phyloP scores from a whole-genome alignment of 1,140 invertebrate genomes.

The Sitobion miscanthi region DNA sequence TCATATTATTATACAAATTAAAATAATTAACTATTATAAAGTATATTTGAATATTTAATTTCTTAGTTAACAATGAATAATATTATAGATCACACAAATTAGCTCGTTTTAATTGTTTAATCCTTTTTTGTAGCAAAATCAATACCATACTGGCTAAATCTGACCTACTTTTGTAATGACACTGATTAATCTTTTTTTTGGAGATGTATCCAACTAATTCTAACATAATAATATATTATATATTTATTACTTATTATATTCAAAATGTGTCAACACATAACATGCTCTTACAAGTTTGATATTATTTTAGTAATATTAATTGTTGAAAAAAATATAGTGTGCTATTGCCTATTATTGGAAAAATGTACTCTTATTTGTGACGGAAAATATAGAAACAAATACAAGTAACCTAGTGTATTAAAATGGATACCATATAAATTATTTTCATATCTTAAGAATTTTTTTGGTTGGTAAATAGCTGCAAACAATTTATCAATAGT shows the following conservation, averaged over 20 bases:
- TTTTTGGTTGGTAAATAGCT: not conserved
- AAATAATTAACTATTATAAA: not conserved
- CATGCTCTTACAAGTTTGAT: not conserved
- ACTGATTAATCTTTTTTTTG: not conserved
- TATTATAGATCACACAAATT: not conserved
- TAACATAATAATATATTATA: not conserved
- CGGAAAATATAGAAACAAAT: not conserved
- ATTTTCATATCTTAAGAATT: not conserved
- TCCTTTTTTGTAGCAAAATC: not conserved
- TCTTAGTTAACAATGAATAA: not conserved
- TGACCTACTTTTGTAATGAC: not conserved
- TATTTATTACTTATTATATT: not conserved
- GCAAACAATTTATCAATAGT: not conserved
- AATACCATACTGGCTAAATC: not conserved
- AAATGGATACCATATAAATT: not conserved
- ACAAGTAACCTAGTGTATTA: not conserved
- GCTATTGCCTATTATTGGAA: not conserved
- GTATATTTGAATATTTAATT: not conserved
- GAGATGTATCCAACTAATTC: not conserved
- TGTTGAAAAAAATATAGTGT: not conserved
- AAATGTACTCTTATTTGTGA: not conserved
- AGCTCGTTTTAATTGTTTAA: not conserved
- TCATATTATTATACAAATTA: not conserved
- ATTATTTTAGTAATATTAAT: not conserved
- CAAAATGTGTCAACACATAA: not conserved